phyloP scores from a whole-genome alignment of 2,888 invertebrate genomes.

The Caenorhabditis wallacei region DNA sequence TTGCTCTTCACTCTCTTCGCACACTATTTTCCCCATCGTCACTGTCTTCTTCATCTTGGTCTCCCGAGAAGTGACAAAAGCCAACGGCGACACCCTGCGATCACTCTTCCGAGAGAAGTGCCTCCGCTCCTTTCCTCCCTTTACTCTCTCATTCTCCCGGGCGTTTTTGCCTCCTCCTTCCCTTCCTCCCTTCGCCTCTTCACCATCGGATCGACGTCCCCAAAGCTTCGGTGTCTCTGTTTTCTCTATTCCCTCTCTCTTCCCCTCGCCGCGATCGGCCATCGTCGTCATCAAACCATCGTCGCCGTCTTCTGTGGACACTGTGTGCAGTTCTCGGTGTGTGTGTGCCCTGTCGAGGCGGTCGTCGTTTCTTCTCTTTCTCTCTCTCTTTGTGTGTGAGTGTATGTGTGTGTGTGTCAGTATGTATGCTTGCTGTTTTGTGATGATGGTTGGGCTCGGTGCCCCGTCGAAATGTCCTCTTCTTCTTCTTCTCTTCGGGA shows the following conservation, averaged over 20 bases:
- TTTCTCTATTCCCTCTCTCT: slow-evolving; percentile 7
- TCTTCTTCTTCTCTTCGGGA: slow-evolving; percentile 47
- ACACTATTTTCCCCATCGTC: neutral
- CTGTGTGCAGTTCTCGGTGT: slow-evolving; percentile 51
- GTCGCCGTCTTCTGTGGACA: slow-evolving; percentile 57
- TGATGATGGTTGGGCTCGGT: slow-evolving; percentile 48
- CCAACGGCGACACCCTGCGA: slow-evolving; percentile 58
- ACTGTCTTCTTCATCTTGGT: neutral
- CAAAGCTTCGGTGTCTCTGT: slow-evolving; percentile 3
- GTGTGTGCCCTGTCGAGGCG: slow-evolving; percentile 35
- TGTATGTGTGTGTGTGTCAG: slow-evolving; percentile 29
- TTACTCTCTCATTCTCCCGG: neutral
- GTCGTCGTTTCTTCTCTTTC: slow-evolving; percentile 24
- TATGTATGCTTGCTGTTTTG: slow-evolving; percentile 39
- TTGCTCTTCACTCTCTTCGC: too few relatives aligned
- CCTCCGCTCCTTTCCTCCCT: slow-evolving; percentile 31
- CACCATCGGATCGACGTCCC: slow-evolving; percentile 29
- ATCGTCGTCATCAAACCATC: slow-evolving; percentile 50
- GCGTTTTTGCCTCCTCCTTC: slow-evolving; percentile 1
- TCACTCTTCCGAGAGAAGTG: slow-evolving; percentile 29
- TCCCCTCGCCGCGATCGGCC: neutral
- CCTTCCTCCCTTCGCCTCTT: slow-evolving; percentile 12
- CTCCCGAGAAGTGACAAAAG: slow-evolving; percentile 37
- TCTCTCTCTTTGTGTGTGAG: slow-evolving; percentile 24
- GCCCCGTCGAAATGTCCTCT: slow-evolving; percentile 45